Base-by-base conservation (phyloP, 1,140 invertebrate genomes). In the Eriosoma lanigerum region DNA sequence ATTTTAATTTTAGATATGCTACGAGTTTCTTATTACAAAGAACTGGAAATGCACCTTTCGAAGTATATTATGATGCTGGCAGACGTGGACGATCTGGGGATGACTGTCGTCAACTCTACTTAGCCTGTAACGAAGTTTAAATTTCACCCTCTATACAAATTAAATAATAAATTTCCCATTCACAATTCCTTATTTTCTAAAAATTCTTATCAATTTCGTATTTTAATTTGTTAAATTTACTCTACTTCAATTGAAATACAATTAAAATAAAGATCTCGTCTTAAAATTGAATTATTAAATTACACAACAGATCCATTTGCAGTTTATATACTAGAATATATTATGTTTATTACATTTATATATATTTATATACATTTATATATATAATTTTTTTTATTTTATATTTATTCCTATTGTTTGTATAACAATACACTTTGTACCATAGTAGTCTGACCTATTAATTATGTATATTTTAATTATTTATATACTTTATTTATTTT, bases 61-160 rank as follows among this genome's bases (percentile, higher is more conserved):
- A 95, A 73, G 87, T 91, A 21, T 90, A 93, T 83, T 94, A 93
- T 84, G 92, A 95, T 83, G 82, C 82, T 0, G 93, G 93, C 21
- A 89, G 93, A 86, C 88, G 91, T 81, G 94, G 94, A 29, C 89
- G 94, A 84, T 91, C 91, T 50, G 94, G 94, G 24, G 91, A 93
- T 81, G 92, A 95, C 84, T 96, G 94, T 84, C 89, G 91, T 83
- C 90, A 92, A 84, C 87, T 93, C 66, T 95, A 93, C 87, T 87
- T 93, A 81, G 90, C 94, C 84, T 96, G 94, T 86, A 95, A 95
- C 86, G 93, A 94, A 87, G 91, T 94, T 86, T 95, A 92, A 82
- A 68, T 60, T 54, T 2, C 46, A 46, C 2, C 21, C 56, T 60
- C 38, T 21, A 50, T 60, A 52, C 52, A 50, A 81, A 50, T 50